Conservation (phyloP, 2,888 invertebrate genomes). For the Archips crataeganus region DNA sequence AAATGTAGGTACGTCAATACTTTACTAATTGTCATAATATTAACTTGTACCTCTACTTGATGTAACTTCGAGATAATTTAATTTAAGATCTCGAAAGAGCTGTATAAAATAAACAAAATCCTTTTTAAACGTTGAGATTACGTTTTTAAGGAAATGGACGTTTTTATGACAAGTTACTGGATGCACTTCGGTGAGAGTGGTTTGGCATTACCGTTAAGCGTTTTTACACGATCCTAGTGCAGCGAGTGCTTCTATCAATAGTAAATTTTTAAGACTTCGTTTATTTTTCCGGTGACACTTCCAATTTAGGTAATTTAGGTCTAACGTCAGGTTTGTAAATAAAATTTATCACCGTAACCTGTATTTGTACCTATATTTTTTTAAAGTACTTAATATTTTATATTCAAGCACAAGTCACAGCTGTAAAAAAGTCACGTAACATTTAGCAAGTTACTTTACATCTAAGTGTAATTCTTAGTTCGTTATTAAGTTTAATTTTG, state of each 20-base stretch:
- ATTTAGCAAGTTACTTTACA: too few species aligned
- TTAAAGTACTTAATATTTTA: too few species aligned
- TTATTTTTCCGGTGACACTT: neutral
- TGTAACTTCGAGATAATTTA: too few species aligned
- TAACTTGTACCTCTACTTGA: neutral
- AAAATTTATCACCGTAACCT: neutral
- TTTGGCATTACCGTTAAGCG: neutral
- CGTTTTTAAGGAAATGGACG: slow-evolving; percentile 28
- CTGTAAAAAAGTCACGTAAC: too few species aligned
- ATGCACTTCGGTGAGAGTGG: slow-evolving; percentile 19
- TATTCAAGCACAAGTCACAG: too few species aligned
- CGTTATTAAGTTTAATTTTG: neutral
- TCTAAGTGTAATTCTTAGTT: neutral
- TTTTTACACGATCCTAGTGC: slow-evolving; percentile 7
- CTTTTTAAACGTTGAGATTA: neutral
- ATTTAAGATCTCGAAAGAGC: too few species aligned
- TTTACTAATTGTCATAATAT: too few species aligned
- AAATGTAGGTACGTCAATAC: too few species aligned
- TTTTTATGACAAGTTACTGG: slow-evolving; percentile 34
- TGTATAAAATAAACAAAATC: neutral
- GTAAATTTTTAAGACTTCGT: neutral
- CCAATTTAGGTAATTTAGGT: neutral
- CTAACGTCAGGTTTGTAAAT: neutral
- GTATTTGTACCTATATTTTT: too few species aligned
- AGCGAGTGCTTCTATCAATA: neutral